Evolutionary conservation across 2,888 invertebrate genomes (phyloP).

Genomic region (Chrysotoxum bicinctum): DNA sequence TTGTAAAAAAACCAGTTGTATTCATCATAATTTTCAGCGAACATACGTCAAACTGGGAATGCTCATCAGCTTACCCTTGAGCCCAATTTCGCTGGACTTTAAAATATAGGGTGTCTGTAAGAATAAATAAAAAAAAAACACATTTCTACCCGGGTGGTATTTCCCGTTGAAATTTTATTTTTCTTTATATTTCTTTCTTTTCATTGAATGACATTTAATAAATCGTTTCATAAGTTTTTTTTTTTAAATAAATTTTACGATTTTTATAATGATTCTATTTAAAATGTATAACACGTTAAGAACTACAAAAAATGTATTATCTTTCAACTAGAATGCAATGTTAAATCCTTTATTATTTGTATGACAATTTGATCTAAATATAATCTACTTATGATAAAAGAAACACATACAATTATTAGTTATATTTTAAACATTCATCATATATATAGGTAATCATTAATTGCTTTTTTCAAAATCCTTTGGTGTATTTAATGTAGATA

Average conservation of each 20-base stretch:
- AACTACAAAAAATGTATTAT: constrained; percentile 64
- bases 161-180: constrained; percentile 30
- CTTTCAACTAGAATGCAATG: constrained; percentile 55
- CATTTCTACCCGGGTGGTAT: not conserved
- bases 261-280: constrained; percentile 65
- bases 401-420: constrained; percentile 51
- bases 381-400: constrained; percentile 65
- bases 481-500: constrained; percentile 21
- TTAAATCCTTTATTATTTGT: constrained; percentile 31
- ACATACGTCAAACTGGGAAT: too few relatives aligned
- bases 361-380: constrained; percentile 66
- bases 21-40: too few relatives aligned
- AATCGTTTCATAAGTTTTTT: constrained; percentile 53
- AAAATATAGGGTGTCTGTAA: too few relatives aligned
- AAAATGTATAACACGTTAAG: constrained; percentile 69
- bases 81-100: too few relatives aligned
- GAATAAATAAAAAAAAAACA: not conserved
- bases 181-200: constrained; percentile 51
- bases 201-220: constrained; percentile 70
- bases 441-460: constrained; percentile 46
- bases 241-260: not conserved
- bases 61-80: too few relatives aligned
- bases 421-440: constrained; percentile 35
- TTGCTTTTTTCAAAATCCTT: constrained; percentile 43
- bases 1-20: too few relatives aligned